Evolutionary conservation across 1,140 invertebrate species (phyloP).

Genomic region (Rhynchophorus ferrugineus): DNA sequence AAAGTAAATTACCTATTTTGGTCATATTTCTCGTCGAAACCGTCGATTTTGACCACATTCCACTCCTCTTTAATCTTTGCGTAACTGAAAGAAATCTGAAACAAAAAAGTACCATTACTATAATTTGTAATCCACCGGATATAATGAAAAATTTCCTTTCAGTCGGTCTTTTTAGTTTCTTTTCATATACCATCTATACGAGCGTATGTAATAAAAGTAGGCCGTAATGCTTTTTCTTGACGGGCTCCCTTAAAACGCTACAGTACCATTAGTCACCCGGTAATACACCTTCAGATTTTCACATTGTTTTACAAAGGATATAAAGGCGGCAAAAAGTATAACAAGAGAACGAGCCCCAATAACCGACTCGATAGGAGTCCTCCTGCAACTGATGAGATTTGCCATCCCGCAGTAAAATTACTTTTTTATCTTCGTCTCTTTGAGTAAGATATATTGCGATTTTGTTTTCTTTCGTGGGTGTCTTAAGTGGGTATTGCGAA

Average conservation of each 20-base stretch:
- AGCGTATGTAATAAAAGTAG: no score
- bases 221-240: background rate
- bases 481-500: no score
- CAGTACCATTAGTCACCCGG: background rate
- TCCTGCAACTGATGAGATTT: background rate
- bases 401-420: background rate
- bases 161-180: no score
- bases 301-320: background rate
- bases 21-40: slow-evolving; percentile 75
- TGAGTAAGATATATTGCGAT: background rate
- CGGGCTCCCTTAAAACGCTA: background rate
- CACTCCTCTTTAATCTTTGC: slow-evolving; percentile 74
- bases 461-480: background rate
- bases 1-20: slow-evolving; percentile 82
- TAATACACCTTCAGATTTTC: background rate
- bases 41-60: slow-evolving; percentile 84
- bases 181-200: no score
- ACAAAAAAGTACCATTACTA: slow-evolving; percentile 41
- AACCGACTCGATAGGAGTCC: background rate
- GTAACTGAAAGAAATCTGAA: slow-evolving; percentile 88
- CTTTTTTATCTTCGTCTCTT: background rate
- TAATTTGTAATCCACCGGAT: no score
- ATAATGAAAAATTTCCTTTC: no score
- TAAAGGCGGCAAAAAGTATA: background rate
- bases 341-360: background rate